These are phyloP conservation scores for Oophaga pumilio DNA, from an alignment of 2,113 vertebrate species.

Conservation along the genomic window DNA sequence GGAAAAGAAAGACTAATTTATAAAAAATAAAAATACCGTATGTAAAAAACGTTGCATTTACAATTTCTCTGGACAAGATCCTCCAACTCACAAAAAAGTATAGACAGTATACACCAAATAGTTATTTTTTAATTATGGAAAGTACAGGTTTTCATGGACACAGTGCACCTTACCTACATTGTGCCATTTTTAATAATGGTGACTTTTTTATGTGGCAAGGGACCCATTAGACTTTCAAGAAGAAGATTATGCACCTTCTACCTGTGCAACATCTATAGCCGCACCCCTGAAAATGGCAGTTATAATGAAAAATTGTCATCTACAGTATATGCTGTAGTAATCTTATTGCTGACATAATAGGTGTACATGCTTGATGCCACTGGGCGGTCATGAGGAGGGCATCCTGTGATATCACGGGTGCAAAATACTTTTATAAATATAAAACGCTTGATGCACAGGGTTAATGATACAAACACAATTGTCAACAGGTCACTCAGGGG, in stretches of 20 bases:
- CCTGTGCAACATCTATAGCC: not conserved
- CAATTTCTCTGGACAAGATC: no score
- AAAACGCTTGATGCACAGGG: constrained; percentile 16
- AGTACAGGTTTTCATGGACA: not conserved
- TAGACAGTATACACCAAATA: no score
- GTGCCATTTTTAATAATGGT: not conserved
- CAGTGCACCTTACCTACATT: not conserved
- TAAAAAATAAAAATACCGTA: no score
- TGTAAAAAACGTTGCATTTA: no score
- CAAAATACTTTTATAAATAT: constrained; percentile 24
- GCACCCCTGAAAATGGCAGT: not conserved
- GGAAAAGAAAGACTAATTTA: no score
- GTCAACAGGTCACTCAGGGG: constrained; percentile 38
- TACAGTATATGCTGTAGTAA: not conserved
- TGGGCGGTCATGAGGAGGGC: not conserved
- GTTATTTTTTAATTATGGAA: no score
- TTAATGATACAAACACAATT: constrained; percentile 49
- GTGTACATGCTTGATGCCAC: not conserved
- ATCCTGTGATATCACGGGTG: constrained; percentile 8
- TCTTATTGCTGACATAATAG: not conserved
- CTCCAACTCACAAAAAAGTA: no score
- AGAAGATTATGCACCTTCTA: not conserved
- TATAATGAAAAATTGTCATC: not conserved
- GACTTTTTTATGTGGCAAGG: not conserved
- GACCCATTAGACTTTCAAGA: not conserved